Evolutionary conservation across 2,113 vertebrate genomes (phyloP).

Genomic region (Pseudolaguvia tuberculata): DNA sequence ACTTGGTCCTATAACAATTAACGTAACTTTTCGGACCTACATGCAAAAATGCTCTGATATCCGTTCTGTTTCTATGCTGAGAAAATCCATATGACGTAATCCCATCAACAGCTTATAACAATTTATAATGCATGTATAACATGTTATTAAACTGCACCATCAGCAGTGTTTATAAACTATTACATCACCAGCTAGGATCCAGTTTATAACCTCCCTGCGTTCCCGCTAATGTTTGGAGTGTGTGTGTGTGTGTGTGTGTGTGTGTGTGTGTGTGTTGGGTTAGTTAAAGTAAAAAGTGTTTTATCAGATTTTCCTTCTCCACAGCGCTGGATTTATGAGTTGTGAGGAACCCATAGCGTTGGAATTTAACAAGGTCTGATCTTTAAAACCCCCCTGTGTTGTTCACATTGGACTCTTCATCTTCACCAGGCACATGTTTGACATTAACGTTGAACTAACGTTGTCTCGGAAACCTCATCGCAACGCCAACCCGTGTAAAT

Average conservation of each 20-base stretch:
- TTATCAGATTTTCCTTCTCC: background rate
- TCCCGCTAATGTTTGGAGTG: too few species aligned
- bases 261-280: background rate
- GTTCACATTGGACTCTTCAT: background rate
- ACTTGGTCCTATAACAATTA: too few species aligned
- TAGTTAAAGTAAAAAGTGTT: background rate
- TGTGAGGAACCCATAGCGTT: background rate
- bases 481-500: slow-evolving; percentile 1
- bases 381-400: background rate
- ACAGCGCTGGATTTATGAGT: background rate
- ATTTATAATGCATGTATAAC: too few species aligned
- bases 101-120: too few species aligned
- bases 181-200: too few species aligned
- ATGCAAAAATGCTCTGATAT: too few species aligned
- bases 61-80: too few species aligned
- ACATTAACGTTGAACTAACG: slow-evolving; percentile 36
- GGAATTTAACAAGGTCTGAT: background rate
- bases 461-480: slow-evolving; percentile 28
- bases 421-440: slow-evolving; percentile 32
- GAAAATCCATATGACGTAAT: too few species aligned
- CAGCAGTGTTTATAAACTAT: too few species aligned
- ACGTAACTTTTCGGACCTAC: too few species aligned
- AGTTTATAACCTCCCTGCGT: too few species aligned
- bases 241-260: background rate
- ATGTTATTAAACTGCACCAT: too few species aligned